Evolutionary conservation across 1,140 invertebrate genomes (phyloP), one percentile per base, ranked within the genome.

Genomic region (Lucilia sericata): DNA sequence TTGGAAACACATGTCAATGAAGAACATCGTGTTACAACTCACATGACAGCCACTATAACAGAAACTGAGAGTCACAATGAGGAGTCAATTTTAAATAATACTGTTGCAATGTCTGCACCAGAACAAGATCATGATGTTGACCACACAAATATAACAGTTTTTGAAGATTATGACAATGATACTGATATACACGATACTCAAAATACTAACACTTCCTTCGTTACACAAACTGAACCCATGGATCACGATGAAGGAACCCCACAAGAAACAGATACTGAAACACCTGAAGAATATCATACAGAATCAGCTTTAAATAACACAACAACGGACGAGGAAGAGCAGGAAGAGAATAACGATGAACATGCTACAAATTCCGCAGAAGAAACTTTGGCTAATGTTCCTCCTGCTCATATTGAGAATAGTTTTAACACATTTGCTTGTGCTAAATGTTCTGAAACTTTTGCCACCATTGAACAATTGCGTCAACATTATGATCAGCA

Each of bases 371-470:
- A 49, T 65, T 84, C 51, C 47, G 55, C 60, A 36, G 75, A 84
- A 30, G 51, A 55, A 25, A 47, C n/a, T 30, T 30, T 12, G 47
- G n/a, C 21, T 51, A 74, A 14, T 55, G 19, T 74, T 55, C 10
- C 9, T 49, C 19, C 17, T 21, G n/a, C n/a, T 2, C 5, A 21
- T 21, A 25, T 21, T 12, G 19, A 84, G 14, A 65, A 25, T 55
- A 30, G 21, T 17, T 21, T 25, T 51, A 30, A 74, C 3, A 14
- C 75, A 42, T 82, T 51, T n/a, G 36, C 87, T 86, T 86, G 87
- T 88, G 34, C 76, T 81, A 76, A 74, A 74, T 75, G 84, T 25
- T 3, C 88, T 86, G 42, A 85, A 25, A 34, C 51, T 17, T 76
- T 80, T 74, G 55, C 25, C 47, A 21, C 30, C 47, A 82, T 75